Evolutionary conservation across 2,888 invertebrate species (phyloP).

Genomic region (Lamellibrachia satsuma): DNA sequence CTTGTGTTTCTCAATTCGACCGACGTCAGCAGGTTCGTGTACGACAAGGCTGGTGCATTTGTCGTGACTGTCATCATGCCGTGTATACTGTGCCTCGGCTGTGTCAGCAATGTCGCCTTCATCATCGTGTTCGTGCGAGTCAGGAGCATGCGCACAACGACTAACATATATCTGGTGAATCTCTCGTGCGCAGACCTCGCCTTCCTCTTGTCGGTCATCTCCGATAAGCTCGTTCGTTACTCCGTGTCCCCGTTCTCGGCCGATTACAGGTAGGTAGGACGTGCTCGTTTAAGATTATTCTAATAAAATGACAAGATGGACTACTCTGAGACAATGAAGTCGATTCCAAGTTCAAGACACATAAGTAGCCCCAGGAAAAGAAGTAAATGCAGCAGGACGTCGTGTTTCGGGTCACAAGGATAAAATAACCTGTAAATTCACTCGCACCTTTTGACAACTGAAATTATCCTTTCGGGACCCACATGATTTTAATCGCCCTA

Average conservation of each 20-base stretch:
- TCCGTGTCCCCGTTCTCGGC: slow-evolving; percentile 20
- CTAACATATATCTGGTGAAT: slow-evolving; percentile 19
- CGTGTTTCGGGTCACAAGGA: no score
- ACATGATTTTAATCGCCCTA: no score
- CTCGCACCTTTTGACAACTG: no score
- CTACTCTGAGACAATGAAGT: no score
- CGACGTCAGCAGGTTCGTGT: background rate
- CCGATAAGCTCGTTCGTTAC: slow-evolving; percentile 14
- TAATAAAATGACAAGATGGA: background rate
- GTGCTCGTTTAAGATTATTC: background rate
- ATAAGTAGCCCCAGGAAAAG: background rate
- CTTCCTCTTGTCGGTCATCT: background rate
- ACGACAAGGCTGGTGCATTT: background rate
- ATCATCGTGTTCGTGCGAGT: slow-evolving; percentile 7
- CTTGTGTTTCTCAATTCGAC: background rate
- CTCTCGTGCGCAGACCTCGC: background rate
- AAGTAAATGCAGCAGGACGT: no score
- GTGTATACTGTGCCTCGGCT: background rate
- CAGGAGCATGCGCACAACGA: slow-evolving; percentile 1
- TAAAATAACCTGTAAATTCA: no score
- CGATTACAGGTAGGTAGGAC: background rate
- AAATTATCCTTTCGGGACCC: no score
- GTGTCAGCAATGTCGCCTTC: slow-evolving; percentile 4
- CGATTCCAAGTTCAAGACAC: background rate
- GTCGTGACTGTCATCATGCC: background rate